Evolutionary conservation across 1,140 invertebrate species (phyloP).

Genomic region (Temnothorax nylanderi): DNA sequence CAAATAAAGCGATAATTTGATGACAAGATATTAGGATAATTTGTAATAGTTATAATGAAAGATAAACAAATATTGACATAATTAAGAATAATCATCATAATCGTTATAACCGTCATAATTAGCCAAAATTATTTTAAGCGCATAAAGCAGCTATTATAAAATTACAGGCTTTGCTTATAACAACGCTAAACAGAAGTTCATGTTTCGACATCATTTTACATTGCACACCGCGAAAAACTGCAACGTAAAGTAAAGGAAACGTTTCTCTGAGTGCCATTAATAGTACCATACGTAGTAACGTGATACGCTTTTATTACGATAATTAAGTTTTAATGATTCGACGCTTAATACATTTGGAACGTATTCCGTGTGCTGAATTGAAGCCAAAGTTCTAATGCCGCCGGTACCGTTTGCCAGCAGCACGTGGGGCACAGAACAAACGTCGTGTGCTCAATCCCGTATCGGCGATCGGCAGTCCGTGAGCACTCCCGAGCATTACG

Average conservation of each 20-base stretch:
- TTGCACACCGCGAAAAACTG: not conserved
- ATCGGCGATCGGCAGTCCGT: slow-evolving; percentile 23
- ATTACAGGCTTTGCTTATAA: not conserved
- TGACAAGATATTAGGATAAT: not conserved
- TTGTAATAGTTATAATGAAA: not conserved
- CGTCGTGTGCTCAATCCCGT: slow-evolving; percentile 3
- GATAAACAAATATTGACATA: not conserved
- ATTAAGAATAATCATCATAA: not conserved
- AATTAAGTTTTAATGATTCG: slow-evolving; percentile 7
- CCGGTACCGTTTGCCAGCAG: slow-evolving; percentile 27
- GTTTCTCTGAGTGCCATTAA: not conserved
- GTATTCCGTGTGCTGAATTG: not conserved
- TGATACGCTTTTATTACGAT: not conserved
- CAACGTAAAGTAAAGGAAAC: not conserved
- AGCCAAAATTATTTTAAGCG: not conserved
- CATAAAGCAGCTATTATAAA: not conserved
- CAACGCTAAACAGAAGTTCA: not conserved
- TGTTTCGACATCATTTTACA: not conserved
- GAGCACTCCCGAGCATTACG: slow-evolving; percentile 4
- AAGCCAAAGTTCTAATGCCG: slow-evolving; percentile 25
- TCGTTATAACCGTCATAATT: not conserved
- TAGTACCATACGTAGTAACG: not conserved
- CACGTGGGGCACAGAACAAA: not conserved
- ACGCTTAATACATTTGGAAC: not conserved
- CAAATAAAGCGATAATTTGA: slow-evolving; percentile 11